Evolutionary conservation across 2,888 invertebrate species (phyloP), one percentile per base, ranked within the genome.

Genomic region (Diabrotica balteata): DNA sequence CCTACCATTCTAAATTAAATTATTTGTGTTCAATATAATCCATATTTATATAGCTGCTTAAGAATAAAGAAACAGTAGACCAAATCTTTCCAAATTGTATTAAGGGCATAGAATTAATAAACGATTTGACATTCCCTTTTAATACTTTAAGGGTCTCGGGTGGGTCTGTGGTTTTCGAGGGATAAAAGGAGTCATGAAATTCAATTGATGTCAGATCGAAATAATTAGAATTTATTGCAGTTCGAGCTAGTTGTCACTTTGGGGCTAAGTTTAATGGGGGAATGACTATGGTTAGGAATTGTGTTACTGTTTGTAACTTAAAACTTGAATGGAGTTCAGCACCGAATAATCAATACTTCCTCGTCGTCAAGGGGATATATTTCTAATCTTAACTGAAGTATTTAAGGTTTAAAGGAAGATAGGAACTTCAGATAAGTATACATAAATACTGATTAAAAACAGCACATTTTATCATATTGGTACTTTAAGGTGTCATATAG

Each of bases 61-160:
- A 32, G 32, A 32, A 32, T 32, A 32, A 32, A 32, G 1, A 32
- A 32, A 32, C 32, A 32, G 4, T 32, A 32, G 32, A 45, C 10
- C 58, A 64, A 64, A 63, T 59, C 51, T 51, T 47, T 51, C 55
- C 52, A 61, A 68, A 63, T 59, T 47, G 59, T 62, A 71, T 50
- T 62, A 64, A 67, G 62, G 59, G 53, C 52, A 68, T 47, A 53
- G 51, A 58, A 68, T 62, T 68, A 68, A 71, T 68, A 68, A 68
- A 71, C 67, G 60, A 66, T 62, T 66, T 54, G 63, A 61, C 68
- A 59, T 68, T 66, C 70, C 70, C 66, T 59, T 62, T 68, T 68
- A 63, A 63, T 68, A 63, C 63, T 68, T 67, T 60, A 59, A 63
- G 63, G 59, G 55, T 53, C 63, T 51, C 17, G 58, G 50, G 44